These are phyloP conservation scores for Alitta virens DNA, from an alignment of 2,888 invertebrate genomes.

Conservation along the genomic window DNA sequence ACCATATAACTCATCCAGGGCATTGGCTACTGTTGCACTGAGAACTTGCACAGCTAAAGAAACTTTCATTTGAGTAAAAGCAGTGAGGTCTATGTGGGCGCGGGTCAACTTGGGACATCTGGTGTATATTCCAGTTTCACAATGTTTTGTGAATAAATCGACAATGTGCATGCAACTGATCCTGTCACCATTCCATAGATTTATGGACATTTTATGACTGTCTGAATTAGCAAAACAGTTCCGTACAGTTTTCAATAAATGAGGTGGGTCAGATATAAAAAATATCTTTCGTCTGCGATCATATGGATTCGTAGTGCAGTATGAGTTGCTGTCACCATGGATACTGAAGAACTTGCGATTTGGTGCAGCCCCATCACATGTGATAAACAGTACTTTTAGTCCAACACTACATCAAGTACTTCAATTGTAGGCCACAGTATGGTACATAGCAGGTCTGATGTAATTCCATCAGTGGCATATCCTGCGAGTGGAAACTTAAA, in stretches of 20 bases:
- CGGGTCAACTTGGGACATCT: background rate
- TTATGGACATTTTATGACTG: background rate
- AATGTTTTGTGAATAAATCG: background rate
- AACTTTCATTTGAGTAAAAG: conserved; percentile 5
- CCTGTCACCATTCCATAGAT: conserved; percentile 6
- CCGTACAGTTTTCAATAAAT: conserved; percentile 4
- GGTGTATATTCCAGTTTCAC: background rate
- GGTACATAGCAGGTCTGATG: background rate
- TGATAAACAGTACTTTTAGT: conserved; percentile 6
- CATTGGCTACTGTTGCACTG: conserved; percentile 11
- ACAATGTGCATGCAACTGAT: conserved; percentile 4
- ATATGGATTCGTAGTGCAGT: background rate
- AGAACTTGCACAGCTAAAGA: conserved; percentile 10
- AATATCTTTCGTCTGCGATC: background rate
- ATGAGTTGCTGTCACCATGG: background rate
- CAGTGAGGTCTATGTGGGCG: background rate
- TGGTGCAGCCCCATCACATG: conserved; percentile 12
- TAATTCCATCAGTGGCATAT: conserved; percentile 3
- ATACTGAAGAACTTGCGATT: conserved; percentile 1
- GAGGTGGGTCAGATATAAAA: conserved; percentile 8
- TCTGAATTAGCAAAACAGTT: conserved; percentile 3
- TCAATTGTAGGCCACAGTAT: background rate
- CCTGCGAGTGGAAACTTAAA: conserved; percentile 3
- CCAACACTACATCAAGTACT: background rate
- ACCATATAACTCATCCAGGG: background rate